Evolutionary conservation across 2,797 vertebrate species (phyloP), one percentile per base, ranked within the genome.

Genomic region (Peromyscus melanophrys): DNA sequence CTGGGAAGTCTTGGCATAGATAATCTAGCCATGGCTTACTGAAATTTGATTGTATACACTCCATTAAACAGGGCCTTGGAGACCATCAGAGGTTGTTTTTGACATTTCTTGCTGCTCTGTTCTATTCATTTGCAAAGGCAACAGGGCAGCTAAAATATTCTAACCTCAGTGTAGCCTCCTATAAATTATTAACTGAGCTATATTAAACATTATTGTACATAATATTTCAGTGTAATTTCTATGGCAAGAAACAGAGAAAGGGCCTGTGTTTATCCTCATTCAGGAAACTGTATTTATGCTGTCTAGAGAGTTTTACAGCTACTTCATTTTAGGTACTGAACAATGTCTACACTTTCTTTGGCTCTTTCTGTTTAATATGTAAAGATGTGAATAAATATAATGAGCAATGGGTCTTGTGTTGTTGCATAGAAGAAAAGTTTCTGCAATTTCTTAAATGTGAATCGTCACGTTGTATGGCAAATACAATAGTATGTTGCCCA

Each of bases 1-100:
- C 80, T 92, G 8, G 92, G 59, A 95, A 91, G 83, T 65, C 75
- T 82, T 94, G 65, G 31, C 31, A 92, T 94, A 88, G 81, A 92
- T 96, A 92, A 97, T 92, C 80, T 95, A 40, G 61, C 31, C 31
- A 82, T 52, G 55, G 86, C 40, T 81, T 97, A 57, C 84, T 97
- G 96, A 97, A 95, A 94, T 97, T 89, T 97, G 95, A 95, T 96
- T 96, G 69, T 94, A 89, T 69, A 94, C 43, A 94, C 93, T 92
- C 88, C 95, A 97, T 97, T 97, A 96, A 96, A 96, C 92, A 95
- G 92, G 57, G 95, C 89, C 59, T 76, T 77, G 10, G 82, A 73
- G 82, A 61, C 95, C 87, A 69, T 37, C 88, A 90, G 82, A 95
- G 73, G 57, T 83, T 95, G 90, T 83, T 92, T 94, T 94, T 81